These are phyloP conservation scores for Danio jaintianensis DNA, from an alignment of 2,797 vertebrate species.

Conservation along the genomic window DNA sequence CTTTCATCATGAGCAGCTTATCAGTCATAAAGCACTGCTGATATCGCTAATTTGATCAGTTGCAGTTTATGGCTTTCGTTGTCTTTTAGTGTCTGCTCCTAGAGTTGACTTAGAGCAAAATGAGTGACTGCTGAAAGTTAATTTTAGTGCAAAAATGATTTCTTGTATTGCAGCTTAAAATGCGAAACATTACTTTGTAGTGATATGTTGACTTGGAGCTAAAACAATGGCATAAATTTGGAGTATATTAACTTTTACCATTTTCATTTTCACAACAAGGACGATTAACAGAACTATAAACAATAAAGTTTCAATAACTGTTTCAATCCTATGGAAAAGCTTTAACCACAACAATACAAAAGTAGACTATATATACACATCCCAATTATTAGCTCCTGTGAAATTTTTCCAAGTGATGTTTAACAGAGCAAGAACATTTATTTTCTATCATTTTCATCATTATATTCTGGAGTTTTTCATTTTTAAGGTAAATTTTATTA, in stretches of 20 bases:
- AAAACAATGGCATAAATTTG: background rate
- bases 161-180: background rate
- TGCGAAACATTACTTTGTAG: background rate
- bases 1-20: constrained; percentile 44
- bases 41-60: constrained; percentile 18
- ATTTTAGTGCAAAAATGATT: background rate
- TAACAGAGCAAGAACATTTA: too few relatives aligned
- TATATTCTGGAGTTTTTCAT: too few relatives aligned
- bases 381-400: too few relatives aligned
- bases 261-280: background rate
- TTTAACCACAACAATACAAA: background rate
- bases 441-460: too few relatives aligned
- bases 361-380: too few relatives aligned
- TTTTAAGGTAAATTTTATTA: too few relatives aligned
- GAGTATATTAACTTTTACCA: too few relatives aligned
- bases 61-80: constrained; percentile 8
- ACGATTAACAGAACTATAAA: background rate
- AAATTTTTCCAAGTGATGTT: too few relatives aligned
- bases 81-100: background rate
- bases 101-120: constrained; percentile 1
- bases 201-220: background rate
- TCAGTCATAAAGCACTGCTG: constrained; percentile 30
- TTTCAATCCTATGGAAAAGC: background rate
- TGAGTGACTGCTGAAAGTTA: background rate
- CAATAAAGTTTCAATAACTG: background rate